Evolutionary conservation across 2,797 vertebrate genomes (phyloP).

Genomic region (Sebastolobus alascanus): DNA sequence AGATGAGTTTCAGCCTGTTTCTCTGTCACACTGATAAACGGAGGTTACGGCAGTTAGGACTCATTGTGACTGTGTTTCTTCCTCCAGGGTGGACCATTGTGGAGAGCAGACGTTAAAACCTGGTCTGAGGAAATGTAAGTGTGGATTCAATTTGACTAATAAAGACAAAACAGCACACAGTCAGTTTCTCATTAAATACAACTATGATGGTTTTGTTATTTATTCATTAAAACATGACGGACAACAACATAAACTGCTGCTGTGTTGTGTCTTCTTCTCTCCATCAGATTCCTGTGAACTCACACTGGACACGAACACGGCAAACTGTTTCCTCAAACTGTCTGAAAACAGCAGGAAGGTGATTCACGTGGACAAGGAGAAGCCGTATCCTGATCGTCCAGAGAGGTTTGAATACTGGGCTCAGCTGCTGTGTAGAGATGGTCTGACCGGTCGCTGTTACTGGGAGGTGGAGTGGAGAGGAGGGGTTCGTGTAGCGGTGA

Average conservation of each 20-base stretch:
- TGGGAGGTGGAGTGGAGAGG: neutral
- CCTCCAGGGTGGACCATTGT: too few relatives aligned
- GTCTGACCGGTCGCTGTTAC: neutral
- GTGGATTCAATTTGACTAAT: neutral
- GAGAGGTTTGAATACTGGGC: neutral
- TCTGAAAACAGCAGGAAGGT: neutral
- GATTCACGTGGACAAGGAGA: accelerated
- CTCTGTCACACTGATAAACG: too few relatives aligned
- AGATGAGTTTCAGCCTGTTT: too few relatives aligned
- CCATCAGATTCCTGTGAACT: neutral
- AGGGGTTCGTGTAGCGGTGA: neutral
- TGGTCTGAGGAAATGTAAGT: slow-evolving; percentile 7
- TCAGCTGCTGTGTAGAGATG: slow-evolving; percentile 16
- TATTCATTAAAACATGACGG: too few relatives aligned
- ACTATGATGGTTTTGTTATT: neutral
- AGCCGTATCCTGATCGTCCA: neutral
- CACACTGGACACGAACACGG: neutral
- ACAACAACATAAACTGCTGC: neutral
- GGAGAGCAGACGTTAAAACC: neutral
- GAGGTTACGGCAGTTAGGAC: too few relatives aligned
- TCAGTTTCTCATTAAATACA: neutral
- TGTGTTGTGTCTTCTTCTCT: neutral
- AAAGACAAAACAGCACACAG: neutral
- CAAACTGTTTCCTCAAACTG: neutral
- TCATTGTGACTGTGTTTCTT: too few relatives aligned